Base-by-base conservation (phyloP, 2,797 vertebrate species). In the Taeniopygia guttata region DNA sequence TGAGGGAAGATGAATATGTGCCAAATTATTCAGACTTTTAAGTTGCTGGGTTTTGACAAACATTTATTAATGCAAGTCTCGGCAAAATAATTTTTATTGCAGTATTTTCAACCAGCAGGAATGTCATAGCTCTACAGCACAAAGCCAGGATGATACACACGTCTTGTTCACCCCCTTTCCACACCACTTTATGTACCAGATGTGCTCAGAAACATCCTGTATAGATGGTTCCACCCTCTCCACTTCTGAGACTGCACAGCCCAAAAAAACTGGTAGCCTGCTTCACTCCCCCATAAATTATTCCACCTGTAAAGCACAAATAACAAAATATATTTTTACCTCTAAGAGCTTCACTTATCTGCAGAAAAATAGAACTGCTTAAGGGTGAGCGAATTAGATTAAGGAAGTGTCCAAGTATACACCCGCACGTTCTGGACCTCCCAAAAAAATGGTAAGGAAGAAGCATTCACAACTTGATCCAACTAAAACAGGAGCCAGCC, bases 311-410 rank as follows among this genome's bases (percentile, higher is more conserved):
- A 94, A 95, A 90, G 89, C 92, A 95, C 83, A 89, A 94, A 45
- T 95, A 95, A 86, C 74, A 94, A 92, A 96, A 93, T 88, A 92
- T 88, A 95, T 67, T 72, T 85, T 95, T 72, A 79, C 86, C 95
- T 91, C 72, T 91, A 96, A 84, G 87, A 91, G 58, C 83, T 91
- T 94, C 56, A 59, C 84, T 89, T 95, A 95, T 92, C 72, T 91
- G 89, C 93, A 93, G 84, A 94, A 91, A 95, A 96, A 96, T 86
- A 93, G 60, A 90, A 84, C 88, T 80, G 90, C 92, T 90, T 87
- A 78, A 94, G 72, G 89, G 78, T 36, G 66, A 94, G 87, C 40
- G 1, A 54, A 36, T 85, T 81, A 70, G n/a, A 20, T 54, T 52
- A 59, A 49, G 56, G 51, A 84, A 86, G 38, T 67, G 54, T 77